A percentile compares a stretch with the other conserved stretches of the same genome.
These are phyloP conservation scores for Dendrocincla fuliginosa DNA, from an alignment of 2,797 vertebrate genomes.

Conservation along the genomic window DNA sequence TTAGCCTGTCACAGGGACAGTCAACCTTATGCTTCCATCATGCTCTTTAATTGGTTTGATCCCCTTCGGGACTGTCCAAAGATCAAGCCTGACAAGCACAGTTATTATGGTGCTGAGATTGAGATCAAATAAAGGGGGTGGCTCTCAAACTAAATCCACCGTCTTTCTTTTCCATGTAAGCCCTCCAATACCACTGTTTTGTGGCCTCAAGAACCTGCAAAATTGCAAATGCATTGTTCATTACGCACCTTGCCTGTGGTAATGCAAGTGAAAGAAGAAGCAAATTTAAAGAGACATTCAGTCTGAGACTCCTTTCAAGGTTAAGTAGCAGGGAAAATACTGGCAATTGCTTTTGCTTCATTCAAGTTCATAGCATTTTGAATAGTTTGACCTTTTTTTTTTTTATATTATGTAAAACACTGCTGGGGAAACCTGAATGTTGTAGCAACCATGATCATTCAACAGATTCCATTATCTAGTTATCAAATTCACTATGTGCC, in stretches of 20 bases:
- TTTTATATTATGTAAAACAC: background rate
- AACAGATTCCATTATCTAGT: background rate
- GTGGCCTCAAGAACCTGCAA: background rate
- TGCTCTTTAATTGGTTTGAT: background rate
- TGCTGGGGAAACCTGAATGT: background rate
- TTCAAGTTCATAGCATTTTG: background rate
- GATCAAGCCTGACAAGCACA: background rate
- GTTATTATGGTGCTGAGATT: background rate
- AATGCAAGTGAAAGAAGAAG: background rate
- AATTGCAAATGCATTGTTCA: background rate
- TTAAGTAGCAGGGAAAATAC: background rate
- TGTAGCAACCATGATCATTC: background rate
- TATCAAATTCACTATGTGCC: background rate
- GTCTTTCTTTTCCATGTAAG: background rate
- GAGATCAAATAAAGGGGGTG: background rate
- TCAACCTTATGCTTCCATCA: background rate
- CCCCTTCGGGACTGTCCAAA: background rate
- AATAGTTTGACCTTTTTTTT: background rate
- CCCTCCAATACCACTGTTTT: background rate
- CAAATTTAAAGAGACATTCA: background rate
- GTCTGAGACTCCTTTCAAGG: background rate
- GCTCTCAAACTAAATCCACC: background rate
- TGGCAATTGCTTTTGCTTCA: background rate
- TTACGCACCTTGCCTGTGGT: conserved; percentile 7
- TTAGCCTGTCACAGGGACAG: background rate